phyloP scores from a whole-genome alignment of 2,113 vertebrate species.

The Hydrolagus affinis region DNA sequence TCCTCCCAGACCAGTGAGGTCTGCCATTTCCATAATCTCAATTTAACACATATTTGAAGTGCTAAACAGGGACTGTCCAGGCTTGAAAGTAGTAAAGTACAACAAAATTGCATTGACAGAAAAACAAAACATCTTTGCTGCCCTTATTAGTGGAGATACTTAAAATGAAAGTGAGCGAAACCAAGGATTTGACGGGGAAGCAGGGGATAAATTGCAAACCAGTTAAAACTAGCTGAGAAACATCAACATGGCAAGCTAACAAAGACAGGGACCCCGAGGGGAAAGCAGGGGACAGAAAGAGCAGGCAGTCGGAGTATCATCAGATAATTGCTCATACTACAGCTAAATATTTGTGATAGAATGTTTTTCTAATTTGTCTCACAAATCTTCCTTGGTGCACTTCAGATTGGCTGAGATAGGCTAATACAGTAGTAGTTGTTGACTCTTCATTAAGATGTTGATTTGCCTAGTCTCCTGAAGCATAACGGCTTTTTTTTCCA shows the following conservation, averaged over 20 bases:
- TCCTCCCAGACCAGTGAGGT: constrained; percentile 47
- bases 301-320: constrained; percentile 28
- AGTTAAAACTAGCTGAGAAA: constrained; percentile 33
- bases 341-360: constrained; percentile 31
- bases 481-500: constrained; percentile 18
- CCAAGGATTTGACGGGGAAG: constrained; percentile 31
- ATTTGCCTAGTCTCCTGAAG: constrained; percentile 44
- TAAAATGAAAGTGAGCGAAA: constrained; percentile 32
- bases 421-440: neutral
- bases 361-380: constrained; percentile 32
- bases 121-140: constrained; percentile 29
- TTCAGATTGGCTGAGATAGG: constrained; percentile 30
- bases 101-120: constrained; percentile 37
- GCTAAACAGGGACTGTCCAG: constrained; percentile 47
- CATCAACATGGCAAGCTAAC: constrained; percentile 33
- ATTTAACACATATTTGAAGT: constrained; percentile 46
- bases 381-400: constrained; percentile 27
- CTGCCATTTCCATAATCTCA: constrained; percentile 54
- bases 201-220: constrained; percentile 32
- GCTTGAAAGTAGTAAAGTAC: constrained; percentile 35
- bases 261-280: constrained; percentile 31
- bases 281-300: constrained; percentile 28
- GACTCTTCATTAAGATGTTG: constrained; percentile 54
- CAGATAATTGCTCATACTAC: constrained; percentile 29
- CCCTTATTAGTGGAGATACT: constrained; percentile 31